A percentile compares a stretch with the other conserved stretches of the same genome.
These are phyloP conservation scores for Pteropus alecto DNA, from an alignment of 2,113 vertebrate species.

Conservation along the genomic window DNA sequence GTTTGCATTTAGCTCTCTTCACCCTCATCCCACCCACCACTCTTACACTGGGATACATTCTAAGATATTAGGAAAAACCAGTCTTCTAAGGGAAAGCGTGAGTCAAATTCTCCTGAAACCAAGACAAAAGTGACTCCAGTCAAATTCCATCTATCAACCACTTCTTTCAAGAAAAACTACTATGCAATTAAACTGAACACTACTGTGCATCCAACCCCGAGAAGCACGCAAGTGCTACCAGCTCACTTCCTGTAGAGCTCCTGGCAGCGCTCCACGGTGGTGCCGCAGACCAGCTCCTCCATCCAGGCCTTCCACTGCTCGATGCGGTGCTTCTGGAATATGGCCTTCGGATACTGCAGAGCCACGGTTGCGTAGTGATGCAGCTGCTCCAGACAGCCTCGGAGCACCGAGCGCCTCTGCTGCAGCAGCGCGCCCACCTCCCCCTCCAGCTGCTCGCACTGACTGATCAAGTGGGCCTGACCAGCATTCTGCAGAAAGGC, in stretches of 20 bases:
- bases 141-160: neutral
- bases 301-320: constrained; percentile 98
- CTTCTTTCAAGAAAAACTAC: neutral
- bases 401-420: constrained; percentile 92
- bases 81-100: neutral
- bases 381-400: constrained; percentile 94
- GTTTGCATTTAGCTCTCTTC: neutral
- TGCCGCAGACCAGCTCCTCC: constrained; percentile 94
- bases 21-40: neutral
- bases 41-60: neutral
- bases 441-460: constrained; percentile 95
- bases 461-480: constrained; percentile 96
- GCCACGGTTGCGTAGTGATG: constrained; percentile 98
- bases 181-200: neutral
- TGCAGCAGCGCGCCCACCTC: constrained; percentile 93
- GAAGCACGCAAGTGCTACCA: neutral
- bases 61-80: neutral
- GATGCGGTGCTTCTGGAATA: constrained; percentile 92
- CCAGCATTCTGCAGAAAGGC: constrained; percentile 97
- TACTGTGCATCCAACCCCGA: neutral
- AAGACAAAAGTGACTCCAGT: neutral
- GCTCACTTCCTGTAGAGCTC: constrained; percentile 93
- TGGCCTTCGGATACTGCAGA: constrained; percentile 94
- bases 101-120: neutral
- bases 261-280: constrained; percentile 93